Evolutionary conservation across 2,797 vertebrate species (phyloP).

Genomic region (Oreortyx pictus): DNA sequence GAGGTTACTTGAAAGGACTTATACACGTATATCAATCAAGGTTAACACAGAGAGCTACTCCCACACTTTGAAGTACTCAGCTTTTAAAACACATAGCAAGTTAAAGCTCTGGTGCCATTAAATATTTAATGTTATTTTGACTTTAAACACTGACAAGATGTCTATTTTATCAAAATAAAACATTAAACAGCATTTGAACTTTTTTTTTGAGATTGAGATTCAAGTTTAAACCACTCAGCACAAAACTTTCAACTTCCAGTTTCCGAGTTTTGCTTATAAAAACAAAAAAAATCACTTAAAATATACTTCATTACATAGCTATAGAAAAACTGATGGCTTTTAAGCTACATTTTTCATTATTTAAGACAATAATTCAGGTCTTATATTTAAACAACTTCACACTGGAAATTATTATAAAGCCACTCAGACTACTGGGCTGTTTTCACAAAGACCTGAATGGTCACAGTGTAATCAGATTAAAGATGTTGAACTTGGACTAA

Average conservation of each 20-base stretch:
- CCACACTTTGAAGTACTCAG: neutral
- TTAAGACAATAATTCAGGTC: neutral
- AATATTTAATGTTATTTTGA: conserved; percentile 32
- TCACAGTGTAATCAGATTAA: neutral
- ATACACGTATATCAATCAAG: neutral
- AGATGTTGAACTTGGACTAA: neutral
- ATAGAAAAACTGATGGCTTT: neutral
- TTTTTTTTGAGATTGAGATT: neutral
- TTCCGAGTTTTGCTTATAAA: too few species aligned
- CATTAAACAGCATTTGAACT: neutral
- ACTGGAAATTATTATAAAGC: neutral
- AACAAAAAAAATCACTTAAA: neutral
- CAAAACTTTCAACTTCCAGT: neutral
- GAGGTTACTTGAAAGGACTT: neutral
- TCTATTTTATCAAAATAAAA: conserved; percentile 9
- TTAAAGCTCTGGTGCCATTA: neutral
- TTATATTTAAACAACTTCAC: neutral
- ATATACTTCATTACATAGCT: neutral
- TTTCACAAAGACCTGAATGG: neutral
- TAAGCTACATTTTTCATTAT: neutral
- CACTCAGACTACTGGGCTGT: neutral
- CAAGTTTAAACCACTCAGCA: neutral
- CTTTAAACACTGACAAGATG: neutral
- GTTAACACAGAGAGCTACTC: neutral
- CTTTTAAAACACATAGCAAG: conserved; percentile 9